Base-by-base conservation (phyloP, 2,888 invertebrate genomes). In the Patella pellucida region DNA sequence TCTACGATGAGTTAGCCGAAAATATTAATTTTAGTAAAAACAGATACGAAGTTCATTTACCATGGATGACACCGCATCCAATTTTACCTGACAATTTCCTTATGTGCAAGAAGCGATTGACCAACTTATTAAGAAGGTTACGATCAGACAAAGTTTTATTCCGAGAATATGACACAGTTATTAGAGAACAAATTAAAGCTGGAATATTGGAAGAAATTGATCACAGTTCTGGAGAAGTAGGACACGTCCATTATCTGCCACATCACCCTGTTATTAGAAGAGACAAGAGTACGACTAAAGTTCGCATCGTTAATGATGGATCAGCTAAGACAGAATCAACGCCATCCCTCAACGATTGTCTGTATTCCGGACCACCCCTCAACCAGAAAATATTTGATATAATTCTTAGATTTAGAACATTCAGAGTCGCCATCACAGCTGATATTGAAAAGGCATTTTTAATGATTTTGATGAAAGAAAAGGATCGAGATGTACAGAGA, bases 11-110 rank as follows among this genome's bases (percentile, higher is more conserved):
- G 15, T 54, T 54, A n/a, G 5, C 54, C 54, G 54, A 54, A 54
- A 54, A 54, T n/a, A 54, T 54, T 4, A 15, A n/a, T 0, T 54
- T 54, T n/a, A 54, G 16, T 54, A n/a, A 54, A 15, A 3, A 16
- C 54, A 54, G 54, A 54, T 54, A 54, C 54, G 54, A 54, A 54
- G 54, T 54, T n/a, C 15, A 16, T 15, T 54, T 54, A 54, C 54
- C 54, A 54, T 54, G 54, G 54, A 12, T 16, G n/a, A 15, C 15
- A n/a, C 54, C 54, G n/a, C 54, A 54, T n/a, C 54, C 54, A n/a
- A 54, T 54, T 54, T n/a, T 54, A 54, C 54, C 54, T 54, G 54
- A 54, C 54, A 54, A 54, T n/a, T 54, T 14, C 54, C 54, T 16
- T 15, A 16, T 54, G n/a, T 54, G 54, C 54, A 54, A 54, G 16